Percentiles rank a stretch among this genome's conserved stretches.
Conservation (phyloP, 2,797 vertebrate species). For the Pipistrellus pygmaeus region DNA sequence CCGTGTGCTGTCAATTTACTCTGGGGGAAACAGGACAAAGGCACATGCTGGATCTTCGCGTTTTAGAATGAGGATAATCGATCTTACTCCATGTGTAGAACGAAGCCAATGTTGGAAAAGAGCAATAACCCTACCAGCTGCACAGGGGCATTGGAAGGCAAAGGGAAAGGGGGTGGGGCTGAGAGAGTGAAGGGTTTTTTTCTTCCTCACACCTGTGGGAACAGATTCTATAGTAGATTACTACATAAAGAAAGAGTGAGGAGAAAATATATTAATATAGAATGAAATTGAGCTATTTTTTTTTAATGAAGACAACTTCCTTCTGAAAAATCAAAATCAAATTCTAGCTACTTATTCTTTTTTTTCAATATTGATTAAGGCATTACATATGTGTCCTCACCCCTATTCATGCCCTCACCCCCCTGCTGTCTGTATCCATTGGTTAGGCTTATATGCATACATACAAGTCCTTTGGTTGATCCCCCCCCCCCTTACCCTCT, state of each 20-base stretch:
- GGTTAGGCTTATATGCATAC: too few relatives aligned
- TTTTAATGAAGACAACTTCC: constrained; percentile 28
- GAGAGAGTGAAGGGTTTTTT: background rate
- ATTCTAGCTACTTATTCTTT: constrained; percentile 11
- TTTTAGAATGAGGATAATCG: constrained; percentile 74
- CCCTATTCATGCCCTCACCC: too few relatives aligned
- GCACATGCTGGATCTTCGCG: constrained; percentile 27
- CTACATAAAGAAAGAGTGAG: constrained; percentile 23
- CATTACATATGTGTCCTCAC: too few relatives aligned
- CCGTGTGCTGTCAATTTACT: background rate
- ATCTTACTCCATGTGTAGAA: constrained; percentile 65
- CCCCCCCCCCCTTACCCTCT: too few relatives aligned
- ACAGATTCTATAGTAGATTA: constrained; percentile 58
- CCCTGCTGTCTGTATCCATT: too few relatives aligned
- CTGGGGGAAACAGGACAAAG: constrained; percentile 68
- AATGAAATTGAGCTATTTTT: background rate
- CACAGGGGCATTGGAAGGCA: constrained; percentile 47
- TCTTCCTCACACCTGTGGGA: constrained; percentile 62
- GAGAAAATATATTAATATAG: background rate
- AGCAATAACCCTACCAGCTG: constrained; percentile 75
- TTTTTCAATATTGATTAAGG: too few relatives aligned
- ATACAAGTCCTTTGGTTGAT: too few relatives aligned
- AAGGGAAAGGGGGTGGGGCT: background rate
- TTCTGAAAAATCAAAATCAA: background rate
- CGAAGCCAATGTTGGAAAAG: constrained; percentile 21